A percentile compares a stretch with the other conserved stretches of the same genome.
These are phyloP conservation scores for Hylia prasina DNA, from an alignment of 2,113 vertebrate genomes.

Conservation along the genomic window DNA sequence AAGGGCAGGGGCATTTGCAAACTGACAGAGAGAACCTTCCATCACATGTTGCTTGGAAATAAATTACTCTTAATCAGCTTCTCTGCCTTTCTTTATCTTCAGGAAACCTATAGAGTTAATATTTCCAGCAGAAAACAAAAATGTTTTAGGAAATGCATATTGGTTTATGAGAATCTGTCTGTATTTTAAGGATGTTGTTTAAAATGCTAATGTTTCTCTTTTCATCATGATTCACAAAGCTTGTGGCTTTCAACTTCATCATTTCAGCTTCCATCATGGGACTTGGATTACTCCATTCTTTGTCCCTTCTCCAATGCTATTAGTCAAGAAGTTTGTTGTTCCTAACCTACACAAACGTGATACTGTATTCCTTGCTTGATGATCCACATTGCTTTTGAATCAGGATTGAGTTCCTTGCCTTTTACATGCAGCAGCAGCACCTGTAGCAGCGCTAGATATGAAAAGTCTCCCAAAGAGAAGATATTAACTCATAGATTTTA, in stretches of 20 bases:
- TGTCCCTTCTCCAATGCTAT: background rate
- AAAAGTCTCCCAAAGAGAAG: background rate
- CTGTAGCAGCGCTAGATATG: background rate
- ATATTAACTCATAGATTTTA: background rate
- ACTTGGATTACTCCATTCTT: background rate
- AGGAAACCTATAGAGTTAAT: background rate
- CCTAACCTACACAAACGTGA: background rate
- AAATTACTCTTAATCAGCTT: background rate
- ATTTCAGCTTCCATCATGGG: background rate
- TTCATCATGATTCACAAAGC: background rate
- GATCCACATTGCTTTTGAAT: background rate
- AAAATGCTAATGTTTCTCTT: background rate
- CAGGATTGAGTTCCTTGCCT: background rate
- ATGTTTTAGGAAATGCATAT: background rate
- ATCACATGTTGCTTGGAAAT: background rate
- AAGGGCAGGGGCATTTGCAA: slow-evolving; percentile 16
- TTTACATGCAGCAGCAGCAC: background rate
- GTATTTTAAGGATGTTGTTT: background rate
- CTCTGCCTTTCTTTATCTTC: background rate
- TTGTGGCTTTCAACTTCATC: background rate
- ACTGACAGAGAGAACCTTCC: background rate
- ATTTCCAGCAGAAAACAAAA: background rate
- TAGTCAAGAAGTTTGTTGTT: background rate
- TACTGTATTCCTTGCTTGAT: background rate
- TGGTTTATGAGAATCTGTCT: background rate